Base-by-base conservation (phyloP, 2,888 invertebrate genomes). In the Taphrorychus bicolor region DNA sequence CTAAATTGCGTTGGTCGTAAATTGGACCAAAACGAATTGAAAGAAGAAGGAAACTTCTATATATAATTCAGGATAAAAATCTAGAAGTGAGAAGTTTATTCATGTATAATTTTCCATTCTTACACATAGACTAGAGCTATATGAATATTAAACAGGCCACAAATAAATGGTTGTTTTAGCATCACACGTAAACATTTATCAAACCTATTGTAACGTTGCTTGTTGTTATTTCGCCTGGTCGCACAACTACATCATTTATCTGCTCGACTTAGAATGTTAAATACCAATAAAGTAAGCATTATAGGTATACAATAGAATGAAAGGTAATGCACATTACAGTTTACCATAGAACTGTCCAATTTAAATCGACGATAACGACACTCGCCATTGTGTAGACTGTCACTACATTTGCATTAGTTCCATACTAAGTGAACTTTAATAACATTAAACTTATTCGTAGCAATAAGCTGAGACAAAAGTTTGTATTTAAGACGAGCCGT, bases 121-220 rank as follows among this genome's bases (percentile, higher is more conserved):
- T n/a, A n/a, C n/a, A n/a, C n/a, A n/a, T n/a, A n/a, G n/a, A n/a
- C n/a, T n/a, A n/a, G n/a, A n/a, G n/a, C n/a, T n/a, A n/a, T 65
- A 52, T 52, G 23, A 65, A 65, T 59, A 52, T 65, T 65, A 49
- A 52, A 63, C 57, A 53, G 23, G 5, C 16, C 24, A 59, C 59
- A 17, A 48, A 59, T 49, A 59, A 48, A 17, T 42, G 23, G 59
- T n/a, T 56, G 51, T 59, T 52, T 21, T 51, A 53, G 32, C 32
- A 59, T 42, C 52, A 59, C 32, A 51, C 32, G 65, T 52, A 59
- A 48, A 58, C 24, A 17, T 24, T 65, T 53, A 42, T 58, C 42
- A 59, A 65, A 65, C 42, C 11, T 32, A 23, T 57, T 18, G 41
- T 57, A 41, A 24, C 14, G 51, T 45, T n/a, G 9, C n/a, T 5